Conservation (phyloP, 2,113 vertebrate species). For the Genyomyrus donnyi region DNA sequence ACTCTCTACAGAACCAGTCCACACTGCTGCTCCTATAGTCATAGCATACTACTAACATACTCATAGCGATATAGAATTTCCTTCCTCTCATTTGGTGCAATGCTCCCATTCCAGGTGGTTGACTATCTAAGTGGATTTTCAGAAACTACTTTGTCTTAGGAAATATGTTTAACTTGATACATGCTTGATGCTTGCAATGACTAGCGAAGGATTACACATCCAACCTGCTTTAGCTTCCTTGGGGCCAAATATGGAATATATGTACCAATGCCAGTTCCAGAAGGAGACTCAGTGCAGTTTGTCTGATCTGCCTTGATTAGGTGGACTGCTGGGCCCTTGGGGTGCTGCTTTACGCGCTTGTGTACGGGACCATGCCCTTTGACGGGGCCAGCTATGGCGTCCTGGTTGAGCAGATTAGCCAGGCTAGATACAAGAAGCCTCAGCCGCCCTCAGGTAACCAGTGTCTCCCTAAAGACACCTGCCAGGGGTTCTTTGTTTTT, state of each 20-base stretch:
- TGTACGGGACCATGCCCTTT: constrained; percentile 70
- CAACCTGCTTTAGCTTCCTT: background rate
- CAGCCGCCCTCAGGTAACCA: constrained; percentile 58
- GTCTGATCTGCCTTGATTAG: constrained; percentile 36
- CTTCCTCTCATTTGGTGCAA: background rate
- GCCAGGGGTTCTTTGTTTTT: background rate
- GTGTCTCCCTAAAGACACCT: background rate
- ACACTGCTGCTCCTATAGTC: background rate
- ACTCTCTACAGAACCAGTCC: background rate
- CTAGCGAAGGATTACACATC: background rate
- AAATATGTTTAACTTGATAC: background rate
- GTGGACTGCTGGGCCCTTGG: constrained; percentile 74
- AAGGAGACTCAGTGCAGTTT: background rate
- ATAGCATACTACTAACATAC: background rate
- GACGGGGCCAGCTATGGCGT: constrained; percentile 52
- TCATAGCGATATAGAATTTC: background rate
- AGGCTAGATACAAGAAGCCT: constrained; percentile 57
- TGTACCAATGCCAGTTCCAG: background rate
- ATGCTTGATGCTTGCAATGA: background rate
- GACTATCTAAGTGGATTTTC: background rate
- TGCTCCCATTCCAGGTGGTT: background rate
- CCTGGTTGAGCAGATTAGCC: constrained; percentile 63
- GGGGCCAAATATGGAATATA: background rate
- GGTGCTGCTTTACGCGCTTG: constrained; percentile 61
- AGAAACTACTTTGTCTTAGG: background rate